Evolutionary conservation across 2,797 vertebrate genomes (phyloP), one percentile per base, ranked within the genome.

Genomic region (Enteromius mattozi): DNA sequence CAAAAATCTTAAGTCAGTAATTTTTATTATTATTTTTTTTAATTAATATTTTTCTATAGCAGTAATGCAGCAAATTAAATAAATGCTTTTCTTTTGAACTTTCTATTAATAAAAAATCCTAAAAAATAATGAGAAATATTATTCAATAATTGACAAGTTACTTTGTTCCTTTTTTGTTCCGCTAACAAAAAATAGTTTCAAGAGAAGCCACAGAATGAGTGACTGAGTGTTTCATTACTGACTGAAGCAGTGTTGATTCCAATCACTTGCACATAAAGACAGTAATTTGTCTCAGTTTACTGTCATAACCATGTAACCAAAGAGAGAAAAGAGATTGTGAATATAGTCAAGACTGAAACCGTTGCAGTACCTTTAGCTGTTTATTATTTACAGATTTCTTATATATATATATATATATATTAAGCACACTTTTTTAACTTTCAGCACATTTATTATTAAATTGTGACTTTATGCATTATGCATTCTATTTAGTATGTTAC

Each of bases 211-310:
- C 59, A 63, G 5, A 63, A 14, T 63, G 13, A 63, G n/a, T n/a
- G n/a, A 63, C 4, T 63, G 24, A 14, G 27, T 30, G 24, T 27
- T 14, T 27, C 24, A 14, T 63, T 30, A 27, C 59, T 27, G 13
- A 63, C 27, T 3, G 12, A 30, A 63, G 2, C 61, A 30, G 27
- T 30, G 61, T 30, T 63, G 61, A 63, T 30, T 63, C 61, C 61
- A 30, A 63, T 63, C 61, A 16, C 61, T 63, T 63, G 61, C 61
- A 63, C 61, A 63, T 30, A 30, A 63, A 63, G 24, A 63, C 61
- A 30, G 61, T 16, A 1, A 63, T 63, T 63, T 30, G 27, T 63
- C 27, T 63, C 13, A 13, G 16, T 63, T 30, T 63, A 6, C 27
- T 63, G 13, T 9, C 9, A 24, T 56, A 56, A 56, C 2, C 59